A percentile compares a stretch with the other conserved stretches of the same genome.
phyloP scores from a whole-genome alignment of 2,113 vertebrate genomes.

The Mesitornis unicolor region DNA sequence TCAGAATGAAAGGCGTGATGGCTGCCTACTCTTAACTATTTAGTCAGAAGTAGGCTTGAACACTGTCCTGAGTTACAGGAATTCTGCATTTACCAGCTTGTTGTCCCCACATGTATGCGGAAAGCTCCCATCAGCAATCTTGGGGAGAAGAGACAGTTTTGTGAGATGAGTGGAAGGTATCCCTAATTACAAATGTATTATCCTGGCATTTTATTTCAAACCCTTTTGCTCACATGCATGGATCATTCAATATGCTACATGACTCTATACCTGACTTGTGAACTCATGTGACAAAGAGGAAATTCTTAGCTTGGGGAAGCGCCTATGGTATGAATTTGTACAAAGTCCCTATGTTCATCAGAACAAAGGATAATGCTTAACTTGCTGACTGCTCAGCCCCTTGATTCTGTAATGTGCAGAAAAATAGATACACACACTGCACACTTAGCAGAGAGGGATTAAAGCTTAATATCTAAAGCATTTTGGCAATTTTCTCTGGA shows the following conservation, averaged over 20 bases:
- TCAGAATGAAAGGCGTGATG: neutral
- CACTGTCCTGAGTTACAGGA: neutral
- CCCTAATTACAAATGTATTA: neutral
- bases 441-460: neutral
- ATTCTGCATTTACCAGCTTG: neutral
- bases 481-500: neutral
- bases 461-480: neutral
- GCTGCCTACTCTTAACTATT: neutral
- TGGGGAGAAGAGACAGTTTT: neutral
- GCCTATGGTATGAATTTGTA: neutral
- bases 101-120: neutral
- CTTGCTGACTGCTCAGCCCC: neutral
- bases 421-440: neutral
- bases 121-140: neutral
- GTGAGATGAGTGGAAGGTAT: neutral
- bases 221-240: neutral
- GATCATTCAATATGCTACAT: neutral
- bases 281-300: neutral
- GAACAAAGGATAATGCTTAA: neutral
- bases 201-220: constrained; percentile 13
- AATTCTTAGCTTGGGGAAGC: neutral
- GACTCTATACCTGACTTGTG: neutral
- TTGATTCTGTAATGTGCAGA: neutral
- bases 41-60: neutral
- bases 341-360: neutral